Percentiles rank a stretch among this genome's conserved stretches.
Evolutionary conservation across 2,113 vertebrate species (phyloP).

Genomic region (Phasianus colchicus): DNA sequence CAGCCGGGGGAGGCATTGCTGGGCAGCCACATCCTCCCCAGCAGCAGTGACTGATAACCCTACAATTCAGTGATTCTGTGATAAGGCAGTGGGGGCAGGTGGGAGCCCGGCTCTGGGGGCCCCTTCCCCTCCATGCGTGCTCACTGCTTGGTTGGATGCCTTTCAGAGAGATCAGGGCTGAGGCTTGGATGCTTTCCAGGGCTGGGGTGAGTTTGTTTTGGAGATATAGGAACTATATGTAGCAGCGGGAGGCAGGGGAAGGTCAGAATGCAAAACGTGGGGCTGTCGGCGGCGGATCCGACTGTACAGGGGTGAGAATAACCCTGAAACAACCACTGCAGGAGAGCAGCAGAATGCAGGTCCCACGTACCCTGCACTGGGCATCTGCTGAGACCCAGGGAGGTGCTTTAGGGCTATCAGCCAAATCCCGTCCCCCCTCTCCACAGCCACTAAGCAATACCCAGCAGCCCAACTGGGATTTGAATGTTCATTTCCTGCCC

Average conservation of each 20-base stretch:
- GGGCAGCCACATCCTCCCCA: not conserved
- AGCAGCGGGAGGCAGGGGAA: slow-evolving; percentile 21
- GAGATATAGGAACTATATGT: slow-evolving; percentile 25
- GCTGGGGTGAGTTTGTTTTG: slow-evolving; percentile 2
- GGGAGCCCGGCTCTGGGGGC: not conserved
- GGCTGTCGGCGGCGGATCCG: not conserved
- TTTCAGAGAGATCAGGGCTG: slow-evolving; percentile 1
- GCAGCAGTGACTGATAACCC: not conserved
- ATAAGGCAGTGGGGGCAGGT: not conserved
- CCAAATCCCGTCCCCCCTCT: not conserved
- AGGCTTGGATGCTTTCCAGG: not conserved
- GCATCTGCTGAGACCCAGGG: not conserved
- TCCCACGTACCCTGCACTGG: not conserved
- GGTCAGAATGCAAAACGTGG: not conserved
- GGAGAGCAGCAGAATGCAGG: not conserved
- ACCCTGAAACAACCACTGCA: not conserved
- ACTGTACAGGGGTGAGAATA: not conserved
- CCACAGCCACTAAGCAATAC: not conserved
- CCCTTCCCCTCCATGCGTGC: not conserved
- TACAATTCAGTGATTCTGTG: not conserved
- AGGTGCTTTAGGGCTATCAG: not conserved
- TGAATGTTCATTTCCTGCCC: slow-evolving; percentile 43
- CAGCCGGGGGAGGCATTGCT: not conserved
- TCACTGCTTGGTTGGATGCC: fast-evolving
- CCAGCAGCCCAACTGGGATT: not conserved